These are phyloP conservation scores for Zaprionus gabonicus DNA, from an alignment of 1,140 invertebrate genomes.

Conservation along the genomic window DNA sequence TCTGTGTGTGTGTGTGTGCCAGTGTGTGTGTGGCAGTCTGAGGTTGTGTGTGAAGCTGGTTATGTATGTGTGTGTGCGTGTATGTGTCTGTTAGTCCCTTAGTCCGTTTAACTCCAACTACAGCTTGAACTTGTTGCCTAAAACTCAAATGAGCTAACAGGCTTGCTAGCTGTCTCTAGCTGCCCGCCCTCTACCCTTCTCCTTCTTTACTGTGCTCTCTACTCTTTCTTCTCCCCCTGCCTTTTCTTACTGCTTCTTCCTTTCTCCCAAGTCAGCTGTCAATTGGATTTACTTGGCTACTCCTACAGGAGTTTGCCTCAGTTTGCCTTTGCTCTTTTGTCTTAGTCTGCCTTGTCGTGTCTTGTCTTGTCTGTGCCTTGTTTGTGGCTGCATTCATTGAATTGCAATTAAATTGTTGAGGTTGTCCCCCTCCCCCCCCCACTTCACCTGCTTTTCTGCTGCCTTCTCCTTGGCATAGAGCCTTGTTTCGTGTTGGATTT, in stretches of 20 bases:
- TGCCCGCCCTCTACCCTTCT: background rate
- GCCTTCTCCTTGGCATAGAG: background rate
- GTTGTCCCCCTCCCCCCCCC: background rate
- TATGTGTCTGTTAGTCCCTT: conserved; percentile 15
- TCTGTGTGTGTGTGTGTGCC: background rate
- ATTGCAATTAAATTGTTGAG: conserved; percentile 73
- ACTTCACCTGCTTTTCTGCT: too few relatives aligned
- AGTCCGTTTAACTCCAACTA: conserved; percentile 4
- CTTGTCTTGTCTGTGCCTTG: background rate
- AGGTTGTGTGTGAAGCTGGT: background rate
- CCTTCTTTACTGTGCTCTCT: background rate
- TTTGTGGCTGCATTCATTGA: conserved; percentile 56
- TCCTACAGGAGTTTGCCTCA: conserved; percentile 15
- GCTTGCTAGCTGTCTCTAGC: background rate
- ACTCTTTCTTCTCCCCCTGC: background rate
- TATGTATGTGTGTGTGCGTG: conserved; percentile 25
- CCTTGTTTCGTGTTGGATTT: conserved; percentile 67
- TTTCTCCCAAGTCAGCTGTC: conserved; percentile 43
- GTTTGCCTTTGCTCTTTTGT: background rate
- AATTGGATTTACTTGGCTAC: conserved; percentile 56
- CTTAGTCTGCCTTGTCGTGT: background rate
- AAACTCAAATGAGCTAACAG: background rate
- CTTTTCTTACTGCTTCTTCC: background rate
- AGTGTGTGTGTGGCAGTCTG: conserved; percentile 17
- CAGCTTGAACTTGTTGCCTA: conserved; percentile 30